These are phyloP conservation scores for Scaptodrosophila lebanonensis DNA, from an alignment of 1,140 invertebrate genomes.

Conservation along the genomic window DNA sequence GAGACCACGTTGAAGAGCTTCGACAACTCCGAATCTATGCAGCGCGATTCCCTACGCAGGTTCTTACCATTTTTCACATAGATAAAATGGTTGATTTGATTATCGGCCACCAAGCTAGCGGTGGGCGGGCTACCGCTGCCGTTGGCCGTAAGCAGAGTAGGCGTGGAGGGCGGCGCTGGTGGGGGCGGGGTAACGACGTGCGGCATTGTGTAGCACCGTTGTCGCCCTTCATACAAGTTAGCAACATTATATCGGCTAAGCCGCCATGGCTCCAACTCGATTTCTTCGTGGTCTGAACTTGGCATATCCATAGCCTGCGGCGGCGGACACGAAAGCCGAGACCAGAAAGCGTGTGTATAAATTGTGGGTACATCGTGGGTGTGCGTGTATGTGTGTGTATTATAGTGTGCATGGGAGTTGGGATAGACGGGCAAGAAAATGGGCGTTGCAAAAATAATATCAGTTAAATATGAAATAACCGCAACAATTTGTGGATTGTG, in stretches of 20 bases:
- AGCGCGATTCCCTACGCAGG: slow-evolving; percentile 65
- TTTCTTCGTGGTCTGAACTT: slow-evolving; percentile 55
- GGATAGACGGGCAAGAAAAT: slow-evolving; percentile 30
- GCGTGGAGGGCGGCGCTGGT: slow-evolving; percentile 71
- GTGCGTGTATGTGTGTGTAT: slow-evolving; percentile 45
- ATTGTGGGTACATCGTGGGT: slow-evolving; percentile 1
- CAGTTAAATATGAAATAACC: not conserved
- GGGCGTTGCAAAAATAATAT: slow-evolving; percentile 37
- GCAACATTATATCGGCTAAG: slow-evolving; percentile 60
- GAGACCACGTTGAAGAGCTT: slow-evolving; percentile 71
- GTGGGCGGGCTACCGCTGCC: slow-evolving; percentile 48
- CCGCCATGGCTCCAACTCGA: slow-evolving; percentile 57
- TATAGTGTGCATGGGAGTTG: slow-evolving; percentile 48
- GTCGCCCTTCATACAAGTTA: slow-evolving; percentile 57
- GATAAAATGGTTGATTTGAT: slow-evolving; percentile 68
- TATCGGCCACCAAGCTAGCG: slow-evolving; percentile 42
- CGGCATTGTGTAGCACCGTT: slow-evolving; percentile 73
- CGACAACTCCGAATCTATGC: slow-evolving; percentile 64
- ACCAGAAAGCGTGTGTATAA: too few species aligned
- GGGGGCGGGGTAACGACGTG: slow-evolving; percentile 50
- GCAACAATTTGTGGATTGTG: slow-evolving; percentile 5
- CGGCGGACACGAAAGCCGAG: slow-evolving; percentile 8
- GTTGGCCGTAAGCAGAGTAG: slow-evolving; percentile 58
- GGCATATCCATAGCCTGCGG: slow-evolving; percentile 64
- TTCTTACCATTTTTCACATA: slow-evolving; percentile 73